Conservation (phyloP, 2,888 invertebrate genomes). For the Netelia inedita region DNA sequence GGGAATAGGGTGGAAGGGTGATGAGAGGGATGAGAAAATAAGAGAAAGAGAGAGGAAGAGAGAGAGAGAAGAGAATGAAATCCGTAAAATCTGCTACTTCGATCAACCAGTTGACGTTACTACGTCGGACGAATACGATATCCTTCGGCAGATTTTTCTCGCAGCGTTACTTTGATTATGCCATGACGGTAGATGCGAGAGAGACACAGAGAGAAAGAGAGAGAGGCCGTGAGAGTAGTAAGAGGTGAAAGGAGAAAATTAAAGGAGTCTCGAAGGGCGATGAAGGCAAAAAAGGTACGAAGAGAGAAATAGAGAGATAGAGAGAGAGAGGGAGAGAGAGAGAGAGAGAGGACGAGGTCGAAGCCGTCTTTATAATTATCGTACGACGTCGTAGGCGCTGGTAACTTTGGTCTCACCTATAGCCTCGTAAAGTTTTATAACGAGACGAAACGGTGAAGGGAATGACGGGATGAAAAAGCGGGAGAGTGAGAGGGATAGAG, state of each 20-base stretch:
- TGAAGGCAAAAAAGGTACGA: neutral
- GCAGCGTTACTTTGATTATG: slow-evolving; percentile 52
- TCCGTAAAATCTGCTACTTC: slow-evolving; percentile 31
- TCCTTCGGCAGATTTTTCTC: slow-evolving; percentile 25
- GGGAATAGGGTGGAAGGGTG: neutral
- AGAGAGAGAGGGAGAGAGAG: neutral
- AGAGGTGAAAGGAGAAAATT: slow-evolving; percentile 46
- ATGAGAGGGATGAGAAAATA: neutral
- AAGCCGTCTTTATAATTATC: slow-evolving; percentile 62
- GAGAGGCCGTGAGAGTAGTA: neutral
- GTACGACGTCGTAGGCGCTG: slow-evolving; percentile 34
- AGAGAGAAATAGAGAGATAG: neutral
- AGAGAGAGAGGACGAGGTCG: neutral
- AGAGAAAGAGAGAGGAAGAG: slow-evolving; percentile 10
- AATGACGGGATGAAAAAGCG: slow-evolving; percentile 30
- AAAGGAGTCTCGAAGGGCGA: slow-evolving; percentile 26
- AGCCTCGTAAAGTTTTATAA: slow-evolving; percentile 68
- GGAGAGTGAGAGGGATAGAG: neutral
- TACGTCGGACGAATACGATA: slow-evolving; percentile 38
- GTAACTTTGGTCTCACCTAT: slow-evolving; percentile 60
- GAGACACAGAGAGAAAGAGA: slow-evolving; percentile 7
- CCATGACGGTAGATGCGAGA: slow-evolving; percentile 1
- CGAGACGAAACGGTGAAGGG: slow-evolving; percentile 56
- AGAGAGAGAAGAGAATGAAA: slow-evolving; percentile 6
- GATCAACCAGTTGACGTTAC: slow-evolving; percentile 15